Percentiles rank a stretch among this genome's conserved stretches.
These are phyloP conservation scores for Eremobia ochroleuca DNA, from an alignment of 2,888 invertebrate species.

Conservation along the genomic window DNA sequence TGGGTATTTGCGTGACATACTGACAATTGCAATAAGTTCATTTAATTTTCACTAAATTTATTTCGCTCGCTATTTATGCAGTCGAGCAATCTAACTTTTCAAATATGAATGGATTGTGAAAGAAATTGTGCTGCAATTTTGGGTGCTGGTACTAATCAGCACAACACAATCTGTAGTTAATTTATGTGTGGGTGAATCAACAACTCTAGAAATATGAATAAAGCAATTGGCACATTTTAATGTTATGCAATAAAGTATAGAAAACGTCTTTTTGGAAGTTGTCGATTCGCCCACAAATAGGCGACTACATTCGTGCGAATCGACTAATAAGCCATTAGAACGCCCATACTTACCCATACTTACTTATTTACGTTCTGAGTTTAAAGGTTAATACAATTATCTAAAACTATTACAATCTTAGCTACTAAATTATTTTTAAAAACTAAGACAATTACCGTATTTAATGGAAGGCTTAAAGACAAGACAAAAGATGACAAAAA, in stretches of 20 bases:
- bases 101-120: background rate
- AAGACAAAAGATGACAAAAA: constrained; percentile 37
- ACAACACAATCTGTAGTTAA: background rate
- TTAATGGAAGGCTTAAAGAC: constrained; percentile 26
- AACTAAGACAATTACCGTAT: constrained; percentile 7
- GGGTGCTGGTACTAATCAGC: background rate
- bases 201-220: too few relatives aligned
- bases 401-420: constrained; percentile 13
- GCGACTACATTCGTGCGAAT: too few relatives aligned
- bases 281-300: too few relatives aligned
- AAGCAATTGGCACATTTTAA: too few relatives aligned
- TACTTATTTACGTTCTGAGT: background rate
- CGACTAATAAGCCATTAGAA: background rate
- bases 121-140: background rate
- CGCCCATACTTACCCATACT: background rate
- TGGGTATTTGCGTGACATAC: background rate
- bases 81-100: background rate
- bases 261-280: too few relatives aligned
- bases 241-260: too few relatives aligned
- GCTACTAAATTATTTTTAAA: too few relatives aligned
- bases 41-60: too few relatives aligned
- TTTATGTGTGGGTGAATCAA: too few relatives aligned
- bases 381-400: background rate
- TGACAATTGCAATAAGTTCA: too few relatives aligned
- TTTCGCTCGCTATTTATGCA: too few relatives aligned